phyloP scores from a whole-genome alignment of 2,113 vertebrate genomes.

The Cariama cristata region DNA sequence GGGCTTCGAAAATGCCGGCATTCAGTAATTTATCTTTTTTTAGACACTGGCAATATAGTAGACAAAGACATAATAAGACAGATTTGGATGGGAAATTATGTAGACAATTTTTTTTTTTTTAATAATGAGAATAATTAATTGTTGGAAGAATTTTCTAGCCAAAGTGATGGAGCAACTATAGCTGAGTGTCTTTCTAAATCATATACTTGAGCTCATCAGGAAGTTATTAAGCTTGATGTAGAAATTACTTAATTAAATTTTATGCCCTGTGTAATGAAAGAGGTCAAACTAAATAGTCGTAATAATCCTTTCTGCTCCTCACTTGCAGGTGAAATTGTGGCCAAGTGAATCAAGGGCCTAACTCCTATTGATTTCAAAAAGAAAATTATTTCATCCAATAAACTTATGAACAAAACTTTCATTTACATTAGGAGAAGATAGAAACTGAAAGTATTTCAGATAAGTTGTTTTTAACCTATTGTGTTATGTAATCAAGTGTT shows the following conservation, averaged over 20 bases:
- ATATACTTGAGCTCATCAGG: neutral
- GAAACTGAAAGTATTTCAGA: neutral
- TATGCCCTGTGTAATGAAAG: neutral
- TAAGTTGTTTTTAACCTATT: neutral
- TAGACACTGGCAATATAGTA: neutral
- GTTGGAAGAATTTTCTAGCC: neutral
- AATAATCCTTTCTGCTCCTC: neutral
- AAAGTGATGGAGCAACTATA: neutral
- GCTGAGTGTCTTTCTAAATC: neutral
- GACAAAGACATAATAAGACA: neutral
- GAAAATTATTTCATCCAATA: neutral
- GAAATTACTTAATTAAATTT: conserved; percentile 50
- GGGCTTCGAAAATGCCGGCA: neutral
- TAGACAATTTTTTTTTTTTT: neutral
- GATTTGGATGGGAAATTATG: neutral
- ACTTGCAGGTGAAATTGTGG: neutral
- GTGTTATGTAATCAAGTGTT: neutral
- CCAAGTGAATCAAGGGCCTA: neutral
- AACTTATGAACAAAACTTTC: neutral
- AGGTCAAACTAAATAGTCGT: neutral
- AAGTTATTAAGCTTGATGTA: conserved; percentile 23
- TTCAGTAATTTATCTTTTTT: neutral
- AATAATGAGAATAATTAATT: conserved; percentile 15
- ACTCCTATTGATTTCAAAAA: neutral
- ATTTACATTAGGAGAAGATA: neutral